Percentiles rank a stretch among this genome's conserved stretches.
Evolutionary conservation across 1,140 invertebrate species (phyloP).

Genomic region (Pseudomyrmex flavicornis): DNA sequence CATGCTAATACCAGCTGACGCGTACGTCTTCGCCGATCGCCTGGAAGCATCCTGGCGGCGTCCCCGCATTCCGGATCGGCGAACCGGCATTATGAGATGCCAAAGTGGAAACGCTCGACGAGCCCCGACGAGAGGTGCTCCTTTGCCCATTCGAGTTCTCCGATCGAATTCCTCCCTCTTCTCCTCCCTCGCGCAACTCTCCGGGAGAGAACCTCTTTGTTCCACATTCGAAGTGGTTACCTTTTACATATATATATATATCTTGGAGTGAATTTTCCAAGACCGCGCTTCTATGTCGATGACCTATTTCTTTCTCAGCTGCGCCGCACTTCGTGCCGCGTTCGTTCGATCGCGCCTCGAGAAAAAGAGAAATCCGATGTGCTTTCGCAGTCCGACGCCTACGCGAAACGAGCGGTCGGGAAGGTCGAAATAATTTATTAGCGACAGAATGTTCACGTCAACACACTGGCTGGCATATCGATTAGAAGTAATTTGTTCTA

Average conservation of each 20-base stretch:
- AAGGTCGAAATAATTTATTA: conserved; percentile 27
- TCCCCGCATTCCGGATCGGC: conserved; percentile 58
- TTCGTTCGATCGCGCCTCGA: not conserved
- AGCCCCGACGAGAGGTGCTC: conserved; percentile 70
- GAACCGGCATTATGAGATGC: conserved; percentile 73
- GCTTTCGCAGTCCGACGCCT: conserved; percentile 2
- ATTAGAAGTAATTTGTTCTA: too few species aligned
- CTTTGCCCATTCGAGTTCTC: conserved; percentile 72
- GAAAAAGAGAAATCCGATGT: conserved; percentile 28
- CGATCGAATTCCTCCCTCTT: conserved; percentile 57
- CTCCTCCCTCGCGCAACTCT: not conserved
- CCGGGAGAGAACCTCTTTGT: conserved; percentile 16
- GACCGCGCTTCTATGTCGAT: not conserved
- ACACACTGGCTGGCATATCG: not conserved
- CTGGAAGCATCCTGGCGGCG: conserved; percentile 58
- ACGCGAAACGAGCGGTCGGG: conserved; percentile 23
- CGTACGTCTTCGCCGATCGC: conserved; percentile 4
- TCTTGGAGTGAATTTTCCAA: conserved; percentile 59
- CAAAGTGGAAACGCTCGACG: conserved; percentile 70
- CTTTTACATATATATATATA: too few species aligned
- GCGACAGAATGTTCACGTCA: not conserved
- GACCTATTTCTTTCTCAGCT: conserved; percentile 32
- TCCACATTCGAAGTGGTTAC: conserved; percentile 10
- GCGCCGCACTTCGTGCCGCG: not conserved
- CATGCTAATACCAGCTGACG: not conserved